phyloP scores from a whole-genome alignment of 2,888 invertebrate genomes.

The Pyrocoelia pectoralis region DNA sequence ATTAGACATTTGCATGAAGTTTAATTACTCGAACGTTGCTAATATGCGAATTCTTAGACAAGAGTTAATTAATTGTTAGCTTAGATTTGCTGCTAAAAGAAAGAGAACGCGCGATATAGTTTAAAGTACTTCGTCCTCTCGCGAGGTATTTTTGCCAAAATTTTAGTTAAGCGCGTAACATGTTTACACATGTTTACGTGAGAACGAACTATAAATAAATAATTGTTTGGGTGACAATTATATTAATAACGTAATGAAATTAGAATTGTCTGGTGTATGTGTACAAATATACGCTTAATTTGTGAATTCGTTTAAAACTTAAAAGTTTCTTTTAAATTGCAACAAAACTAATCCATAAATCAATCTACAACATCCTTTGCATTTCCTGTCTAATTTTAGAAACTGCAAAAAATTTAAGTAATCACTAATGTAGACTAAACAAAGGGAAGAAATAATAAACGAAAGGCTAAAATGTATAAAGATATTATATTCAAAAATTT shows the following conservation, averaged over 20 bases:
- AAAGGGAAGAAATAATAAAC: conserved; percentile 45
- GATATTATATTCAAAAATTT: conserved; percentile 21
- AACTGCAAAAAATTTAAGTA: conserved; percentile 40
- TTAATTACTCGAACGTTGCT: too few relatives aligned
- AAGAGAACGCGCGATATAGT: too few relatives aligned
- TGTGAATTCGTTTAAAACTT: neutral
- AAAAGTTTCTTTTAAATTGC: neutral
- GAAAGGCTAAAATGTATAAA: conserved; percentile 31
- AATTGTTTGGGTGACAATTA: conserved; percentile 30
- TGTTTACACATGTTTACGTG: conserved; percentile 28
- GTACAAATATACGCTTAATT: neutral
- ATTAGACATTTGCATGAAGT: too few relatives aligned
- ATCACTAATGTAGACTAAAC: conserved; percentile 46
- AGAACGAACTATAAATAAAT: conserved; percentile 24
- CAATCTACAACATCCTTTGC: conserved; percentile 25
- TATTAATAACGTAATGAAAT: conserved; percentile 16
- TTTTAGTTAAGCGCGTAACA: conserved; percentile 21
- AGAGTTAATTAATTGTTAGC: too few relatives aligned
- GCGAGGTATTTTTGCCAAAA: conserved; percentile 25
- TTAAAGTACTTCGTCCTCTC: neutral
- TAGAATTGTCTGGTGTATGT: neutral
- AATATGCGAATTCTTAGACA: too few relatives aligned
- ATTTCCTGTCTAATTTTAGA: conserved; percentile 43
- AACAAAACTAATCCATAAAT: conserved; percentile 21
- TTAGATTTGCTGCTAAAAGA: neutral